Evolutionary conservation across 2,797 vertebrate species (phyloP).

Genomic region (Pelodytes ibericus): DNA sequence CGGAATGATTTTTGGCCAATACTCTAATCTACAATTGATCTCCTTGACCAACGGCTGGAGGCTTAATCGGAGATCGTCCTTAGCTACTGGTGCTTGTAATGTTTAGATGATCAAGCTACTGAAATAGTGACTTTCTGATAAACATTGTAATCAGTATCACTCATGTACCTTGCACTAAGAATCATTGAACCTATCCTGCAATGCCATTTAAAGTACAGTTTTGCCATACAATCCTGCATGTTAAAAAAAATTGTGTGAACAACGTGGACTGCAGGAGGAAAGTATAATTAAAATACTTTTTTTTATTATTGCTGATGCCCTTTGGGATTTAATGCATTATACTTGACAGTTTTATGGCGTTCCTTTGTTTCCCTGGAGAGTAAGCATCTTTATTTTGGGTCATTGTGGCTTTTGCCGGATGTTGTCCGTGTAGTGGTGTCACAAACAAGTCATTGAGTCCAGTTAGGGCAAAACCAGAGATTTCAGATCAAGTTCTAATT

Average conservation of each 20-base stretch:
- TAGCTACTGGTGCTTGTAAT: constrained; percentile 36
- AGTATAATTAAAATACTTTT: neutral
- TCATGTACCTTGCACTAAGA: neutral
- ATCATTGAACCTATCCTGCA: neutral
- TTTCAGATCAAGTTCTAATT: neutral
- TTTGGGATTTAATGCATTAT: neutral
- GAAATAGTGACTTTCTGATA: constrained; percentile 41
- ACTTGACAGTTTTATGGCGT: neutral
- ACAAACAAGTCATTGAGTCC: no score
- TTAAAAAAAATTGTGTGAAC: no score
- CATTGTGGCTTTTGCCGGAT: neutral
- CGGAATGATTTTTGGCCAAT: neutral
- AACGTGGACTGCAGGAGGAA: no score
- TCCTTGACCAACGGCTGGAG: constrained; percentile 28
- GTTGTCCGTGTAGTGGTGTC: no score
- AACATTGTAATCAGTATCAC: constrained; percentile 32
- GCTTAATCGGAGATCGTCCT: constrained; percentile 40
- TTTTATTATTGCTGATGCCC: neutral
- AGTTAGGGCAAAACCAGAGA: neutral
- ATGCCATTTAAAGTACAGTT: neutral
- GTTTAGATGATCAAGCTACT: constrained; percentile 45
- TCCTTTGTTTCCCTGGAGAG: neutral
- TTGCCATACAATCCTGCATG: neutral
- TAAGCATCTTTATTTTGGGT: neutral
- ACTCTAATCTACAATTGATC: constrained; percentile 29